Conservation (phyloP, 2,888 invertebrate species). For the Yponomeuta plumbellus region DNA sequence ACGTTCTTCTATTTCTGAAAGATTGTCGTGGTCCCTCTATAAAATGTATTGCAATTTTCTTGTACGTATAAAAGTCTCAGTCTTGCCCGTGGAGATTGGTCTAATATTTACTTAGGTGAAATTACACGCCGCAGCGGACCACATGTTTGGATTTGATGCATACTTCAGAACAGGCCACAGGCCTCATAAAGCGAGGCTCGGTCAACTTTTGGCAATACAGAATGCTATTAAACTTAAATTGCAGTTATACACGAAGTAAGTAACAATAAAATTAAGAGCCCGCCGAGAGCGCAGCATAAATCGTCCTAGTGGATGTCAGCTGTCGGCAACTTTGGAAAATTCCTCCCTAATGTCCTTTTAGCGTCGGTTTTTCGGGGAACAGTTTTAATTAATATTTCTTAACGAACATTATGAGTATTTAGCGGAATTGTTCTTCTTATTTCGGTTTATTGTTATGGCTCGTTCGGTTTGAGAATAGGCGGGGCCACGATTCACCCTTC, state of each 20-base stretch:
- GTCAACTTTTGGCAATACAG: background rate
- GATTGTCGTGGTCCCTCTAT: slow-evolving; percentile 2
- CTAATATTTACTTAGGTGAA: slow-evolving; percentile 68
- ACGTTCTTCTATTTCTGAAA: slow-evolving; percentile 3
- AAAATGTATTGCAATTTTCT: slow-evolving; percentile 34
- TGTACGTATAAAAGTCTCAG: slow-evolving; percentile 22
- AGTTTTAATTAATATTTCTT: slow-evolving; percentile 72
- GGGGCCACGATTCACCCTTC: background rate
- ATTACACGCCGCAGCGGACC: slow-evolving; percentile 57
- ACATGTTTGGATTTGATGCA: slow-evolving; percentile 73
- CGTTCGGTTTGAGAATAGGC: slow-evolving; percentile 10
- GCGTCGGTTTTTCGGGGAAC: slow-evolving; percentile 62
- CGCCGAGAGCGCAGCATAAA: slow-evolving; percentile 57
- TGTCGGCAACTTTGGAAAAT: slow-evolving; percentile 67
- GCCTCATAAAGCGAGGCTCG: background rate
- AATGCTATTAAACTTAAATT: slow-evolving; percentile 59
- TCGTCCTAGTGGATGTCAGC: slow-evolving; percentile 71
- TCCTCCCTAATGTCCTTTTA: slow-evolving; percentile 70
- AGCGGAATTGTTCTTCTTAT: slow-evolving; percentile 13
- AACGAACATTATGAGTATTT: slow-evolving; percentile 34
- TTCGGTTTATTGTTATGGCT: slow-evolving; percentile 8
- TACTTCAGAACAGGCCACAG: slow-evolving; percentile 39
- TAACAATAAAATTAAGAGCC: slow-evolving; percentile 67
- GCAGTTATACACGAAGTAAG: slow-evolving; percentile 62
- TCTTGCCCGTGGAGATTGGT: slow-evolving; percentile 54